Evolutionary conservation across 2,888 invertebrate species (phyloP), one percentile per base, ranked within the genome.

Genomic region (Drosophila monieri): DNA sequence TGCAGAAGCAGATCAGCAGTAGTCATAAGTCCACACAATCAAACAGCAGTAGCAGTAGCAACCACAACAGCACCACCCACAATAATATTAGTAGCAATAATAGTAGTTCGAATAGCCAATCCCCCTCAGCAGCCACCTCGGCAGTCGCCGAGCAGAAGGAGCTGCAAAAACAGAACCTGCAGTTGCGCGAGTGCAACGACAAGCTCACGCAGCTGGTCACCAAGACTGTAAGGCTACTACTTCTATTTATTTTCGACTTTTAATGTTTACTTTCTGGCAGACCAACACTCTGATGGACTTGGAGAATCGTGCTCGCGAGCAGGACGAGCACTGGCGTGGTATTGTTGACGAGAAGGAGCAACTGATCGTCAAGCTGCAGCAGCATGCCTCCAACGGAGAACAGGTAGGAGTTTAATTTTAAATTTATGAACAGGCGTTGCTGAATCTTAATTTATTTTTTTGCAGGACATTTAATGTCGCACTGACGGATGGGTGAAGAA

Each of bases 121-220:
- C 76, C 74, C 78, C 77, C 74, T 76, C 71, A 76, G 62, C 52
- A 52, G 56, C 53, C 70, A 2, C 41, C 41, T 15, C 41, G 3
- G 18, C 9, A 12, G 78, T 78, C 72, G 73, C 78, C 78, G 72
- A 88, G 75, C 79, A 86, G 74, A 76, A 89, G 46, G 90, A 93
- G 68, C 86, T 91, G 53, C 94, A 95, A 37, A 90, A 93, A 76
- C 93, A 95, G 88, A 95, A 94, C 89, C 93, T 93, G 79, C 94
- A 94, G 77, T 91, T 96, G 76, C 94, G 94, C 85, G 92, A 92
- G 44, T 93, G 94, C 88, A 94, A 95, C 52, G 93, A 93, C 73
- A 94, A 95, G 90, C 95, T 96, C 89, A 95, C 95, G 91, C 93
- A 92, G 86, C 94, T 95, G 77, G 95, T 96, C 73, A 94, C 94